Evolutionary conservation across 2,888 invertebrate species (phyloP).

Genomic region (Catotricha subobsoleta): DNA sequence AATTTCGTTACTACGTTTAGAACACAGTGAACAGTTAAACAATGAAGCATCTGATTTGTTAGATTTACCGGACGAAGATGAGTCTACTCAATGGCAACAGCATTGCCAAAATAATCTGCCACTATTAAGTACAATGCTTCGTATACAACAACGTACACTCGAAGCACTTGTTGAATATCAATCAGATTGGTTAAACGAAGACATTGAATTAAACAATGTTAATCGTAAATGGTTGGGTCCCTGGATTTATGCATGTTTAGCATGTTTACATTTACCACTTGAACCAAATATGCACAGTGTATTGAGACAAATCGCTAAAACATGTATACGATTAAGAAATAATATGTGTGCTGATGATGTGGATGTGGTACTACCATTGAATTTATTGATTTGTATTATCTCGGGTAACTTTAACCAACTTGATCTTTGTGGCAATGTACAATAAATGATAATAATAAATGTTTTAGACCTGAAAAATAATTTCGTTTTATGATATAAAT

Average conservation of each 20-base stretch:
- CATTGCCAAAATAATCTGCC: slow-evolving; percentile 22
- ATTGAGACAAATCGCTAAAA: slow-evolving; percentile 22
- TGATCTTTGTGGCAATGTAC: slow-evolving; percentile 16
- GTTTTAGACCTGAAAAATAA: not conserved
- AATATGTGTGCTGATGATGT: slow-evolving; percentile 16
- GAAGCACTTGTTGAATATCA: slow-evolving; percentile 22
- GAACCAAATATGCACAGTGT: slow-evolving; percentile 24
- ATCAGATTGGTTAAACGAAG: slow-evolving; percentile 19
- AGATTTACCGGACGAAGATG: slow-evolving; percentile 15
- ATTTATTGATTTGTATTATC: slow-evolving; percentile 25
- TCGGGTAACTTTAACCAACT: slow-evolving; percentile 23
- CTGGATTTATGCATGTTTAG: slow-evolving; percentile 25
- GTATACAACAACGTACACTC: slow-evolving; percentile 21
- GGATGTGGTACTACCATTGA: slow-evolving; percentile 22
- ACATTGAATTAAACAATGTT: not conserved
- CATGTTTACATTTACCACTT: slow-evolving; percentile 24
- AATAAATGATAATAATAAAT: not conserved
- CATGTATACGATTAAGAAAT: slow-evolving; percentile 20
- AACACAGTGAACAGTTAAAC: not conserved
- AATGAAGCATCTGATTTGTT: slow-evolving; percentile 2
- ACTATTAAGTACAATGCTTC: slow-evolving; percentile 20
- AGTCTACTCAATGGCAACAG: slow-evolving; percentile 17
- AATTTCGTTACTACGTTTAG: slow-evolving; percentile 5
- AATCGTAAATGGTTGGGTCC: slow-evolving; percentile 22
- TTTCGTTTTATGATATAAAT: not conserved